Conservation (phyloP, 2,888 invertebrate species). For the Pyrrhia umbra region DNA sequence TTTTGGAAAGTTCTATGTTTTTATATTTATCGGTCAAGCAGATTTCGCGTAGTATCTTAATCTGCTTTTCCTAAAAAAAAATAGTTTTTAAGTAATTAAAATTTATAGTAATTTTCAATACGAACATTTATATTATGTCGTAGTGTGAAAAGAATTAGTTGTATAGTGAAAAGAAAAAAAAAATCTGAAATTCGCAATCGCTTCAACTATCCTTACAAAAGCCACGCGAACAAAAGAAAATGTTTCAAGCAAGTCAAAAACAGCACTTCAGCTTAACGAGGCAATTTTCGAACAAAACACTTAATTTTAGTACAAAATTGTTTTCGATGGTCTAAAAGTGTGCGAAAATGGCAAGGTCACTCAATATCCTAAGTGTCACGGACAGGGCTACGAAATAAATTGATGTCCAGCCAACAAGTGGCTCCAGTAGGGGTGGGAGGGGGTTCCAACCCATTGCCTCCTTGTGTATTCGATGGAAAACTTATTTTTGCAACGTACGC, state of each 20-base stretch:
- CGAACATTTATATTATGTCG: no score
- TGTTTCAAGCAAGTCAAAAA: constrained; percentile 17
- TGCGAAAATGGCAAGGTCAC: constrained; percentile 39
- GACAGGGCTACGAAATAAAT: constrained; percentile 61
- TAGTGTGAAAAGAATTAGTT: no score
- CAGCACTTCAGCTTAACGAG: constrained; percentile 18
- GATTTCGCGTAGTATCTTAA: no score
- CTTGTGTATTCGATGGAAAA: constrained; percentile 51
- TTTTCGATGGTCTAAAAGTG: constrained; percentile 34
- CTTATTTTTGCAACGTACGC: constrained; percentile 55
- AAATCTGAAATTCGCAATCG: background rate
- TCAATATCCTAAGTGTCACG: constrained; percentile 54
- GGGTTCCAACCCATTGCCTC: constrained; percentile 56
- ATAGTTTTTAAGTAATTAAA: no score
- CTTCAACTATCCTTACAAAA: background rate
- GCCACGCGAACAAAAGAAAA: background rate
- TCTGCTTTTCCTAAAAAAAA: no score
- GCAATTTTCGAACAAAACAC: constrained; percentile 19
- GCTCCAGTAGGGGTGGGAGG: constrained; percentile 23
- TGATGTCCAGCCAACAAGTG: constrained; percentile 73
- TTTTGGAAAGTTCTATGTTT: no score
- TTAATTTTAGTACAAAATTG: constrained; percentile 24
- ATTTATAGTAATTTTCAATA: no score
- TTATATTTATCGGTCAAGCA: no score
- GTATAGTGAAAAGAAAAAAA: no score